Conservation (phyloP, 2,797 vertebrate genomes). For the Pelochelys cantorii region DNA sequence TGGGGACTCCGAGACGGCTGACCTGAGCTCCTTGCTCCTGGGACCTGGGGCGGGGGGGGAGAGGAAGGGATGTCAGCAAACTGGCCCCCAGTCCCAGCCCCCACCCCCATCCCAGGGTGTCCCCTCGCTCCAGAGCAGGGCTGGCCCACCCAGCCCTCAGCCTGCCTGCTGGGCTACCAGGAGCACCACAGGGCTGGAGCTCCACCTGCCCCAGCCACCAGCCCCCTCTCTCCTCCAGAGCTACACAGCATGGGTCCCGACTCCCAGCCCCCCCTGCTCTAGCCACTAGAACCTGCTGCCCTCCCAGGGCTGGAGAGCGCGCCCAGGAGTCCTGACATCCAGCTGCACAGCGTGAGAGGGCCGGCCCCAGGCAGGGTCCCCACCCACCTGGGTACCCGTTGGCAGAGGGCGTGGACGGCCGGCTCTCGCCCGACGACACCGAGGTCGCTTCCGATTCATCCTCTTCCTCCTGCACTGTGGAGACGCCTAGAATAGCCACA, state of each 20-base stretch:
- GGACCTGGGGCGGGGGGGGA: neutral
- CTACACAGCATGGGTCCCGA: neutral
- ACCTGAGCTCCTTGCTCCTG: neutral
- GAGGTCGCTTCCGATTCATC: slow-evolving; percentile 31
- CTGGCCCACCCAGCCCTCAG: neutral
- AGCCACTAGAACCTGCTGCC: neutral
- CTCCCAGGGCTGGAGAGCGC: too few species aligned
- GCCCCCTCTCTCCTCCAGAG: too few species aligned
- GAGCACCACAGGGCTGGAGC: neutral
- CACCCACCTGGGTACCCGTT: slow-evolving; percentile 23
- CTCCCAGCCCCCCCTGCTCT: neutral
- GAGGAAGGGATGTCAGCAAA: neutral
- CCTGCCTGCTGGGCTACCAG: too few species aligned
- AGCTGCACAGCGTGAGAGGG: too few species aligned
- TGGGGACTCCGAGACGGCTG: neutral
- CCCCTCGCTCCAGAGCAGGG: too few species aligned
- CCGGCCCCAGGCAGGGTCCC: neutral
- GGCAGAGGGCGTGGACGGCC: neutral
- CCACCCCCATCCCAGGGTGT: too few species aligned
- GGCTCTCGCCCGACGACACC: slow-evolving; percentile 17
- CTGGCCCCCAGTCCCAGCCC: neutral
- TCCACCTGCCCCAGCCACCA: too few species aligned
- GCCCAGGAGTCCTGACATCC: too few species aligned
- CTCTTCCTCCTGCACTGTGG: slow-evolving; percentile 21
- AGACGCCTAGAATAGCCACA: neutral